phyloP scores from a whole-genome alignment of 2,113 vertebrate genomes.

The Atractosteus spatula region DNA sequence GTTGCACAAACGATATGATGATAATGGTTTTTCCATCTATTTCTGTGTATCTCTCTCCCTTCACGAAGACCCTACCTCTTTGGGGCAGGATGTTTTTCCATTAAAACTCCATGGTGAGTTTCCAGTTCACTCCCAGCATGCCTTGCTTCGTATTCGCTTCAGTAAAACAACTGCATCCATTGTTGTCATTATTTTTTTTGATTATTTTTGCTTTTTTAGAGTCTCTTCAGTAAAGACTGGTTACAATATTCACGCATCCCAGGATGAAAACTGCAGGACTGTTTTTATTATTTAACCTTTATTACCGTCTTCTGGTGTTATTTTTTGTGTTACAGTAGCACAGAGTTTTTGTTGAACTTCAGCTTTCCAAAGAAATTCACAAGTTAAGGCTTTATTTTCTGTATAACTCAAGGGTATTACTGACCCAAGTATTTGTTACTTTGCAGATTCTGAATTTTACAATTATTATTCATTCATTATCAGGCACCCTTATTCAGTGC shows the following conservation, averaged over 20 bases:
- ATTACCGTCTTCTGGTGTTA: not conserved
- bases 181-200: slow-evolving; percentile 47
- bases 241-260: slow-evolving; percentile 34
- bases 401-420: too few species aligned
- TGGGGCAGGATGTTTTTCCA: slow-evolving; percentile 99
- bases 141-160: slow-evolving; percentile 54
- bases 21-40: slow-evolving; percentile 87
- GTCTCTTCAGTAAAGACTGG: slow-evolving; percentile 37
- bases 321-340: not conserved
- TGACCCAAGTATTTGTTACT: too few species aligned
- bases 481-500: too few species aligned
- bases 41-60: slow-evolving; percentile 82
- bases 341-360: not conserved
- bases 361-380: not conserved
- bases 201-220: not conserved
- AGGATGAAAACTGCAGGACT: slow-evolving; percentile 27
- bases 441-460: too few species aligned
- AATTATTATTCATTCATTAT: too few species aligned
- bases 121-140: slow-evolving; percentile 81
- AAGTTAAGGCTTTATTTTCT: too few species aligned
- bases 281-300: not conserved
- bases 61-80: slow-evolving; percentile 98
- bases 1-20: slow-evolving; percentile 62
- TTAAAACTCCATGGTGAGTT: slow-evolving; percentile 99
- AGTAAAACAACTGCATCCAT: slow-evolving; percentile 49